phyloP scores from a whole-genome alignment of 2,888 invertebrate genomes.

The Tiliacea aurago region DNA sequence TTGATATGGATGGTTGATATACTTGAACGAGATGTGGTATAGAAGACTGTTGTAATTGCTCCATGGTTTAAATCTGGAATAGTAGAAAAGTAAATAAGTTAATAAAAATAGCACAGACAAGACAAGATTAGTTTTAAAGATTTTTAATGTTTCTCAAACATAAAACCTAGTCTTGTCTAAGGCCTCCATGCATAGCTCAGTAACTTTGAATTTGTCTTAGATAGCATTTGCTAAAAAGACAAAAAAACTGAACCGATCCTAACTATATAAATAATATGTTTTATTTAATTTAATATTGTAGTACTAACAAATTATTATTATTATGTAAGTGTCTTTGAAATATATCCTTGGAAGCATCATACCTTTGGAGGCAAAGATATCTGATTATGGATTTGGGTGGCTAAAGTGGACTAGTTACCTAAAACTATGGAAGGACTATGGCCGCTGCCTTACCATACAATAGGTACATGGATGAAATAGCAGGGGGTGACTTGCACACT shows the following conservation, averaged over 20 bases:
- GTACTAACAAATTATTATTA: too few species aligned
- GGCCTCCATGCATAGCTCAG: not conserved
- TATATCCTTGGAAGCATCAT: too few species aligned
- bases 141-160: not conserved
- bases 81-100: not conserved
- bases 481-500: too few species aligned
- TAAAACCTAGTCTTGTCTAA: not conserved
- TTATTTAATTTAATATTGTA: too few species aligned
- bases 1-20: conserved; percentile 76
- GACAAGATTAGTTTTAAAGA: not conserved
- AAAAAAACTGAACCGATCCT: not conserved
- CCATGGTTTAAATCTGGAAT: conserved; percentile 75
- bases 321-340: too few species aligned
- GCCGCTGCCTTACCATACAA: too few species aligned
- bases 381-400: too few species aligned
- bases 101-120: not conserved
- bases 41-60: conserved; percentile 78
- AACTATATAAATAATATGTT: too few species aligned
- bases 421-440: too few species aligned
- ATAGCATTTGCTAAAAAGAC: not conserved
- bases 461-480: too few species aligned
- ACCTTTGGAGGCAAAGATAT: too few species aligned
- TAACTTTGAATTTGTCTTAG: not conserved
- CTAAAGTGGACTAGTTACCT: too few species aligned
- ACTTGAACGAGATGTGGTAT: conserved; percentile 85